Evolutionary conservation across 2,888 invertebrate genomes (phyloP).

Genomic region (Apamea crenata): DNA sequence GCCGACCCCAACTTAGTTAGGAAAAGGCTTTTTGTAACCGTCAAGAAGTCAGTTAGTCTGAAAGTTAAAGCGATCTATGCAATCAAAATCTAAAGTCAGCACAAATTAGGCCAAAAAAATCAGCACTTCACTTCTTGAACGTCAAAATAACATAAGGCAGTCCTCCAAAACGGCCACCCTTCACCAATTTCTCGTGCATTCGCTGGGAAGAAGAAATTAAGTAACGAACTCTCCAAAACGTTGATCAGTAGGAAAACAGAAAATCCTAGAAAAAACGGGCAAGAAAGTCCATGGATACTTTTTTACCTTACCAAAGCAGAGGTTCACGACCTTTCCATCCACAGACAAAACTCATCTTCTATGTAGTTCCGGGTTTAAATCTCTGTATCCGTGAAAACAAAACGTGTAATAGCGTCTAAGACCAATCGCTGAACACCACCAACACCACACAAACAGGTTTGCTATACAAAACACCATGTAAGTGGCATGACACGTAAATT

Average conservation of each 20-base stretch:
- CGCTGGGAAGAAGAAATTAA: no score
- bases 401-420: constrained; percentile 45
- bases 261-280: background rate
- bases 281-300: background rate
- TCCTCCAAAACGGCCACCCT: no score
- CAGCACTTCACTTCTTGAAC: no score
- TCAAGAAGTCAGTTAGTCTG: no score
- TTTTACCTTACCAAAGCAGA: background rate
- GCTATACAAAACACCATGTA: constrained; percentile 53
- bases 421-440: constrained; percentile 43
- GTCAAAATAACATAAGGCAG: no score
- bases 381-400: constrained; percentile 37
- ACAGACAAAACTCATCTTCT: constrained; percentile 11
- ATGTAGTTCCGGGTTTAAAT: constrained; percentile 55
- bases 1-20: no score
- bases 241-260: background rate
- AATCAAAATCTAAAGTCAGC: no score
- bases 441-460: constrained; percentile 47
- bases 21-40: no score
- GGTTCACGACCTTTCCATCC: constrained; percentile 44
- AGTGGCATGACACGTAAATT: constrained; percentile 56
- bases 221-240: no score
- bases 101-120: no score
- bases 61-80: no score
- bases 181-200: no score